Evolutionary conservation across 2,888 invertebrate genomes (phyloP).

Genomic region (Hirtodrosophila cameraria): DNA sequence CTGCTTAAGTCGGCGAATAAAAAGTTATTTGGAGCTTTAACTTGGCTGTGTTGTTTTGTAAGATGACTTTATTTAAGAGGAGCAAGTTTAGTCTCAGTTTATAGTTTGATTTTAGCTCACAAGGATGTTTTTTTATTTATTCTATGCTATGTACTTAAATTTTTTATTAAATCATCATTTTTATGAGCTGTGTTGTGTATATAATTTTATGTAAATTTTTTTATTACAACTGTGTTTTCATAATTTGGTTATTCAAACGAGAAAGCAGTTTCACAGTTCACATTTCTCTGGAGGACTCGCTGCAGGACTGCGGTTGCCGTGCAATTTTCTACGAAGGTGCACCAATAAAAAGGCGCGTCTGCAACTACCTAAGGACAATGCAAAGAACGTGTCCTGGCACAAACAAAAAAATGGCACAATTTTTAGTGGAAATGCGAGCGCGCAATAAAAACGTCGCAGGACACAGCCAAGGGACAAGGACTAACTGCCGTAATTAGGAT

Average conservation of each 20-base stretch:
- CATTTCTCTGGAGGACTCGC: conserved; percentile 27
- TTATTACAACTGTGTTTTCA: neutral
- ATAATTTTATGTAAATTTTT: conserved; percentile 1
- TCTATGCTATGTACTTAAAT: neutral
- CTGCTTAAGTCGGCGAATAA: neutral
- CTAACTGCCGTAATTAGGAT: conserved; percentile 75
- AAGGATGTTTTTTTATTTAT: neutral
- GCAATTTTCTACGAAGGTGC: conserved; percentile 64
- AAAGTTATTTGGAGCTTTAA: neutral
- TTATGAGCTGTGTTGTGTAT: neutral
- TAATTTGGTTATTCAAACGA: neutral
- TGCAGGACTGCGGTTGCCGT: conserved; percentile 54
- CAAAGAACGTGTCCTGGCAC: conserved; percentile 18
- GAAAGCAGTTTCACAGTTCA: conserved; percentile 13
- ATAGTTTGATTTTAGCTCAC: neutral
- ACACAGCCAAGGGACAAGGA: conserved; percentile 29
- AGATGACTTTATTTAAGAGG: too few species aligned
- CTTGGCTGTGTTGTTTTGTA: too few species aligned
- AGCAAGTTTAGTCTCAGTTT: neutral
- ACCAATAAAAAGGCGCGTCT: conserved; percentile 75
- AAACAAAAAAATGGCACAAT: conserved; percentile 73
- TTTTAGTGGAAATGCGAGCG: conserved; percentile 78
- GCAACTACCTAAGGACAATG: conserved; percentile 36
- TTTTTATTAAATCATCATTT: conserved; percentile 19
- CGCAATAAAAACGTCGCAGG: conserved; percentile 54